A percentile compares a stretch with the other conserved stretches of the same genome.
phyloP scores from a whole-genome alignment of 1,140 invertebrate genomes.

The Drosophila pseudoananassae region DNA sequence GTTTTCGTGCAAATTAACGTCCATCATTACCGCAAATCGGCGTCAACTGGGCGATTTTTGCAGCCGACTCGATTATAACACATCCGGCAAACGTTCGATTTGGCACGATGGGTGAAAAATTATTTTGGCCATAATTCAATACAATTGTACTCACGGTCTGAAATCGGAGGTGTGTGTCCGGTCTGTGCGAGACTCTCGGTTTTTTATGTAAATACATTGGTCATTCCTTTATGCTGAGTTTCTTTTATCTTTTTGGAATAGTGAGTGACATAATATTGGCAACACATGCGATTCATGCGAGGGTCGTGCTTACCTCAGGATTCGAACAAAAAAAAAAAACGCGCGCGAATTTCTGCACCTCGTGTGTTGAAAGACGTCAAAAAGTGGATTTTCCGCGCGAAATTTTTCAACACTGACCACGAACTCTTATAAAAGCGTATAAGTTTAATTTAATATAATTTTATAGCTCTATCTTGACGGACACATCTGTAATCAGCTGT shows the following conservation, averaged over 20 bases:
- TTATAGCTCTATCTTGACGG: too few species aligned
- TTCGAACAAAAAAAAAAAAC: too few species aligned
- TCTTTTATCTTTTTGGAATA: slow-evolving; percentile 33
- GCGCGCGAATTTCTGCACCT: too few species aligned
- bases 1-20: slow-evolving; percentile 41
- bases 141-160: slow-evolving; percentile 36
- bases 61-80: slow-evolving; percentile 39
- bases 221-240: slow-evolving; percentile 49
- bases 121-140: slow-evolving; percentile 59
- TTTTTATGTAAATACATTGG: slow-evolving; percentile 58
- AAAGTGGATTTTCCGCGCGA: too few species aligned
- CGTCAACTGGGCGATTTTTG: slow-evolving; percentile 15
- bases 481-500: neutral
- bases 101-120: slow-evolving; percentile 62
- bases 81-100: slow-evolving; percentile 56
- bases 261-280: slow-evolving; percentile 59
- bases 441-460: too few species aligned
- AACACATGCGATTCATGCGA: slow-evolving; percentile 20
- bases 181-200: slow-evolving; percentile 31
- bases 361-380: too few species aligned
- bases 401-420: too few species aligned
- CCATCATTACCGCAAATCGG: slow-evolving; percentile 25
- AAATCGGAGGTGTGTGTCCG: slow-evolving; percentile 11
- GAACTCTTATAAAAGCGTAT: too few species aligned
- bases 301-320: slow-evolving; percentile 17